Base-by-base conservation (phyloP, 2,888 invertebrate genomes). In the Sphaerophoria taeniata region DNA sequence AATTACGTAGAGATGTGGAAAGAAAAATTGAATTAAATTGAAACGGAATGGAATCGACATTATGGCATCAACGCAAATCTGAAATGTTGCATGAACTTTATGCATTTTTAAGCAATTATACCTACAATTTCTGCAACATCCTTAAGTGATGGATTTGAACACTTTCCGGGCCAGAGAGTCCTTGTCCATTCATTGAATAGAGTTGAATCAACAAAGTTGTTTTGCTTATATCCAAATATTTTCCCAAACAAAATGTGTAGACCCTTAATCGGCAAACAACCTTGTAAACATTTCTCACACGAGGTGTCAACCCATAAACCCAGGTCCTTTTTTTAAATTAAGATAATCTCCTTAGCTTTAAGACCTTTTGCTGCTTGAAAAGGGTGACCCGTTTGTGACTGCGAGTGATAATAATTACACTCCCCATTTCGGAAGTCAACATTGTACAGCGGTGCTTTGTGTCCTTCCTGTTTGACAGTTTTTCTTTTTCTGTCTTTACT, bases 281-380 rank as follows among this genome's bases (percentile, higher is more conserved):
- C 24, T 24, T 24, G 24, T 24, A 24, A 24, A 24, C 24, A 24
- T 24, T 24, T 24, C 24, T 24, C 24, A 24, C 24, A 24, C 7
- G 0, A 16, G 24, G 33, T 63, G 63, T 34, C 11, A 49, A 63
- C 33, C 33, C 4, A 45, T 34, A 33, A 14, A 45, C 14, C 34
- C 33, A 47, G 9, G 9, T 39, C 6, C n/a, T 9, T 47, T 47
- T 47, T 31, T 3, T 31, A 9, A 16, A 24, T 39, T n/a, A 5
- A 63, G 47, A 47, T 63, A 63, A 63, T 47, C 63, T n/a, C 33
- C 47, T 14, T 34, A 49, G 36, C 58, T 63, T 63, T 33, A 9
- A 5, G 14, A 31, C 34, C 34, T 63, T 47, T 63, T 60, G 49
- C 34, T 34, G 6, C 12, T 43, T 43, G 5, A 47, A 34, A n/a